Percentiles rank a stretch among this genome's conserved stretches.
These are phyloP conservation scores for Puma concolor DNA, from an alignment of 2,113 vertebrate genomes.

Conservation along the genomic window DNA sequence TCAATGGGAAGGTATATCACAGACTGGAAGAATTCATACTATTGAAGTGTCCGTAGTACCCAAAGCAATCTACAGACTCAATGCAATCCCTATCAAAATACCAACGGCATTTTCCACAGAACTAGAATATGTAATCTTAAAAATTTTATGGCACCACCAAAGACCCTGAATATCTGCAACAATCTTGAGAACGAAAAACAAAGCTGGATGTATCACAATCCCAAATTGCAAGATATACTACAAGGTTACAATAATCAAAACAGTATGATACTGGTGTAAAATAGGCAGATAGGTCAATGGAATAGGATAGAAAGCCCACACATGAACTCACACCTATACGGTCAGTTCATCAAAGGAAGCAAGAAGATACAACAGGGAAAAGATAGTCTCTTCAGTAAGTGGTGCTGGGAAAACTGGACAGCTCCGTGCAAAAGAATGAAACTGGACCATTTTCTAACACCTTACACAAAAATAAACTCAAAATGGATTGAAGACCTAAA, in stretches of 20 bases:
- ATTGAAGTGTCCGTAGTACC: not conserved
- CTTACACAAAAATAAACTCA: not conserved
- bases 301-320: not conserved
- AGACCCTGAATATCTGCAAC: not conserved
- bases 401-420: not conserved
- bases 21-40: not conserved
- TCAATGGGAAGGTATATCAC: not conserved
- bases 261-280: not conserved
- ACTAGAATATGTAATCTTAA: not conserved
- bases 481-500: not conserved
- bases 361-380: not conserved
- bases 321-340: not conserved
- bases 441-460: not conserved
- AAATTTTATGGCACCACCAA: not conserved
- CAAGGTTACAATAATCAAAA: not conserved
- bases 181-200: not conserved
- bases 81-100: not conserved
- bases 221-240: not conserved
- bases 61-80: not conserved
- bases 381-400: not conserved
- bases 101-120: not conserved
- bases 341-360: not conserved
- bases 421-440: not conserved
- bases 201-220: not conserved
- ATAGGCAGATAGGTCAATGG: not conserved